Evolutionary conservation across 1,140 invertebrate species (phyloP), one percentile per base, ranked within the genome.

Genomic region (Papilio polytes): DNA sequence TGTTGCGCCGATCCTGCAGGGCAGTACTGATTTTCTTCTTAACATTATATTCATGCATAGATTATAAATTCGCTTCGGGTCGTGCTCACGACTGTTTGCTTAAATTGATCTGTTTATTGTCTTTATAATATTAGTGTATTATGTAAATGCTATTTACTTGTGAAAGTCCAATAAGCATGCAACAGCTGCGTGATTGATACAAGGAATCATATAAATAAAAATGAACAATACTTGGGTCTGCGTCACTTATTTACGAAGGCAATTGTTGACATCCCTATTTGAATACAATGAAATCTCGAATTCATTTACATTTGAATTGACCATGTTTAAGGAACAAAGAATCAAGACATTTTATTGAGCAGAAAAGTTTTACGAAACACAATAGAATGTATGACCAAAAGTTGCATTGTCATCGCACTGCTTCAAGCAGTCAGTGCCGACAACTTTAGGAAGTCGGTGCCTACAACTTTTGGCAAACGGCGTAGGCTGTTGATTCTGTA

Each of bases 171-270:
- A 66, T 26, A 31, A 4, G 7, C 63, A 66, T 31, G 63, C 63
- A 26, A 31, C 63, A 66, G 63, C 63, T 66, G 63, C 63, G 63
- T 66, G 63, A 66, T 36, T 66, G 63, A 66, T 66, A 66, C 63
- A 66, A 66, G 13, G 63, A 31, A 66, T 66, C 63, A 36, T 15
- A 66, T 66, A 66, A 66, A 66, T 66, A 66, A 66, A 66, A 66
- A 18, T 36, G 63, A 66, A 13, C 63, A 66, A 36, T 31, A 66
- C 63, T 66, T 66, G 22, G 15, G 63, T 66, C 31, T 66, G 63
- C 63, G 63, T 66, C 63, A 66, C 26, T 66, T 66, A 66, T 66
- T 66, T 66, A 66, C 63, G 22, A 66, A 66, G 63, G 63, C 22
- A 66, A 31, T 15, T 26, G 9, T 66, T 66, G 26, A 66, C 63